phyloP scores from a whole-genome alignment of 2,113 vertebrate genomes.

The Cyanistes caeruleus region DNA sequence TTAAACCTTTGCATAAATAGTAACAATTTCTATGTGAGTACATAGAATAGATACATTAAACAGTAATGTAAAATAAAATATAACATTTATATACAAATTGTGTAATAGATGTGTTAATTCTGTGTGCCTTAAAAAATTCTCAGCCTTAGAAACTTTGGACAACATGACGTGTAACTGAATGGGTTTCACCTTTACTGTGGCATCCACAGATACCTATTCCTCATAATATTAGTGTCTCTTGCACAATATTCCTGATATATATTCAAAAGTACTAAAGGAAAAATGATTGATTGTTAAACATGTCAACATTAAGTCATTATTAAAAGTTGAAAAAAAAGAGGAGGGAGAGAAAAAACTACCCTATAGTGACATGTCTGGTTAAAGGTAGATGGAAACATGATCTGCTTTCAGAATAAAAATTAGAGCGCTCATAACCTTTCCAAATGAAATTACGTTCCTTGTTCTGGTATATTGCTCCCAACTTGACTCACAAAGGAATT shows the following conservation, averaged over 20 bases:
- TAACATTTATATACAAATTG: not conserved
- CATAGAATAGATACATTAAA: too few relatives aligned
- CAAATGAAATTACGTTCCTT: not conserved
- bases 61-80: too few relatives aligned
- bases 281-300: slow-evolving; percentile 33
- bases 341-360: accelerated
- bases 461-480: not conserved
- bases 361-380: not conserved
- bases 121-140: not conserved
- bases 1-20: not conserved
- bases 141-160: not conserved
- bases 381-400: not conserved
- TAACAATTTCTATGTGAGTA: not conserved
- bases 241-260: not conserved
- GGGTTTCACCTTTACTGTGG: not conserved
- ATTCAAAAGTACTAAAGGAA: not conserved
- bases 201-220: not conserved
- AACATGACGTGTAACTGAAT: not conserved
- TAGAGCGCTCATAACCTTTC: slow-evolving; percentile 51
- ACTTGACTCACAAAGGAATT: not conserved
- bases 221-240: slow-evolving; percentile 9
- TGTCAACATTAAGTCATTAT: not conserved
- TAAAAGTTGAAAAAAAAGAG: not conserved
- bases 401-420: slow-evolving; percentile 43
- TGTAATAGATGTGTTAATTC: not conserved